These are phyloP conservation scores for Ephestia elutella DNA, from an alignment of 1,140 invertebrate genomes.

Conservation along the genomic window DNA sequence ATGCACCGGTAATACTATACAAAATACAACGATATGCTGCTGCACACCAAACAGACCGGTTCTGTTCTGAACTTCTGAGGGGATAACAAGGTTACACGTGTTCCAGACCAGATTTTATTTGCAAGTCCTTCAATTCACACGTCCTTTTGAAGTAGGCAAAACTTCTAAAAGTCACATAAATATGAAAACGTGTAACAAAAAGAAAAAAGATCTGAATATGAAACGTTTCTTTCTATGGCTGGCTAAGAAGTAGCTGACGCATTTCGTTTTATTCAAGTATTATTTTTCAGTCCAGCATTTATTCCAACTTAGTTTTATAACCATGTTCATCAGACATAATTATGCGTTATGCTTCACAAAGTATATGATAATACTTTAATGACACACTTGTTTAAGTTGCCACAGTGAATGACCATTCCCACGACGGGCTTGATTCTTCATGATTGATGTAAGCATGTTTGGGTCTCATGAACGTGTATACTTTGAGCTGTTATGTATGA, in stretches of 20 bases:
- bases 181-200: too few relatives aligned
- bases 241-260: too few relatives aligned
- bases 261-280: too few relatives aligned
- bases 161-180: too few relatives aligned
- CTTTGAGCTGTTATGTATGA: not conserved
- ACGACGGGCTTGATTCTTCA: not conserved
- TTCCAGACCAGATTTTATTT: not conserved
- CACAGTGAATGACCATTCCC: not conserved
- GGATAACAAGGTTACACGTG: constrained; percentile 36
- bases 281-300: too few relatives aligned
- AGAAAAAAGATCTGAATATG: too few relatives aligned
- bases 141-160: too few relatives aligned
- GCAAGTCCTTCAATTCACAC: not conserved
- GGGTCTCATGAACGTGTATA: not conserved
- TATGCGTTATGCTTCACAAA: not conserved
- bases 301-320: too few relatives aligned
- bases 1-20: not conserved
- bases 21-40: constrained; percentile 23
- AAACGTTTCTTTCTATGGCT: not conserved
- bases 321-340: too few relatives aligned
- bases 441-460: not conserved
- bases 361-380: not conserved
- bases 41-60: constrained; percentile 34
- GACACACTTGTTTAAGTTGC: not conserved
- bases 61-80: constrained; percentile 29